phyloP scores from a whole-genome alignment of 2,113 vertebrate species.

The Synodontis membranacea region DNA sequence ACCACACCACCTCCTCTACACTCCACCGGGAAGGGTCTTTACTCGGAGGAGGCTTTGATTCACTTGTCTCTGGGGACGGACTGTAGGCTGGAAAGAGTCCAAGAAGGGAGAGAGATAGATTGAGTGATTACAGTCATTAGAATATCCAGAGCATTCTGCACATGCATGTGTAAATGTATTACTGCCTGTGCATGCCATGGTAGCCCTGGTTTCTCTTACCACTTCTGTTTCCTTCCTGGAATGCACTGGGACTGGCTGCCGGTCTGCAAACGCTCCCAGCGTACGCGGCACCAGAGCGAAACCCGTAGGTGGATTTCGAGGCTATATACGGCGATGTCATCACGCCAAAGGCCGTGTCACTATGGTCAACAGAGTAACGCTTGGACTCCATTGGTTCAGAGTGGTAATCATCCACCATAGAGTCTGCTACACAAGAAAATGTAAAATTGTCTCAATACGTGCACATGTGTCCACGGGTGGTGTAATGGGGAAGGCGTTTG shows the following conservation, averaged over 20 bases:
- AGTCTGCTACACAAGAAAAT: conserved; percentile 72
- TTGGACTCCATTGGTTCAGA: conserved; percentile 73
- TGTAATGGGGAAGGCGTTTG: no score
- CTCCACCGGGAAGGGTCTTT: conserved; percentile 90
- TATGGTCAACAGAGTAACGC: conserved; percentile 75
- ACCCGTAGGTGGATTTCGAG: conserved; percentile 68
- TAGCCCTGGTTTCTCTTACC: conserved; percentile 71
- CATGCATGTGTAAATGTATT: not conserved
- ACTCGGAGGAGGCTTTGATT: conserved; percentile 72
- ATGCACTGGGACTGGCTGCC: conserved; percentile 77
- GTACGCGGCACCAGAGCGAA: conserved; percentile 71
- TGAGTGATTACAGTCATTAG: conserved; percentile 65
- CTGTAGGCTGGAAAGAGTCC: conserved; percentile 77
- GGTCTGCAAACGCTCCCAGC: conserved; percentile 73
- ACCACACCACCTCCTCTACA: conserved; percentile 90
- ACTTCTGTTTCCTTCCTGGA: conserved; percentile 84
- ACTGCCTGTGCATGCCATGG: not conserved
- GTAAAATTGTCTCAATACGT: no score
- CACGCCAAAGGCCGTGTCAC: conserved; percentile 74
- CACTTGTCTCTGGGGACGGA: conserved; percentile 76
- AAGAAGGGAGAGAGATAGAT: not conserved
- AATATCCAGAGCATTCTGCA: conserved; percentile 67
- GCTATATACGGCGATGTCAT: conserved; percentile 69
- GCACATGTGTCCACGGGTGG: no score
- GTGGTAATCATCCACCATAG: conserved; percentile 79